Base-by-base conservation (phyloP, 1,140 invertebrate genomes). In the Aphelinus atriplicis region DNA sequence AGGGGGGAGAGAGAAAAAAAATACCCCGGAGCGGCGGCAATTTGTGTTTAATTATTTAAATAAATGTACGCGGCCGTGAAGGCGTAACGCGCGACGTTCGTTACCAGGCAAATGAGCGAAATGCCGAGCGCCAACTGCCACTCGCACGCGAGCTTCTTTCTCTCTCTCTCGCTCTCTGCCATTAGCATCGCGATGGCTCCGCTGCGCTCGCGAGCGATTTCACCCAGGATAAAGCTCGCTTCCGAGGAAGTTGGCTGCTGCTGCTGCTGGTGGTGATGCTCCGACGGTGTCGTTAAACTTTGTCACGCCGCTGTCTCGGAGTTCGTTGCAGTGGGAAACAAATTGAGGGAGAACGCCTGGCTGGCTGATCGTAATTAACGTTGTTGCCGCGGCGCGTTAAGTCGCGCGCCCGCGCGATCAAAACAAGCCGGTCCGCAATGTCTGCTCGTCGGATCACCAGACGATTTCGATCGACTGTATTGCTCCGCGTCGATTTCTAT, bases 21-120 rank as follows among this genome's bases (percentile, higher is more conserved):
- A 26, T 26, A 26, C 71, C 60, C 74, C 71, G 56, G 61, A 72
- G 75, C 77, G 76, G 78, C 67, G 65, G 81, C 80, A 86, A 84
- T 84, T 86, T 82, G 79, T 80, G 81, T 81, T 86, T 86, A 87
- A 86, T 87, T 87, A 86, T 87, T 86, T 84, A 86, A 86, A 87
- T 87, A 86, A 85, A 86, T 4, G 45, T 67, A 56, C 79, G 81
- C 84, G 81, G 74, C 80, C 81, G 81, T 81, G 82, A 82, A 82
- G 82, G 75, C 51, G 26, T 53, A 9, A 53, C 9, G 51, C 51
- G n/a, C 81, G 82, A 86, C 82, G 80, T 84, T 83, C 80, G 79
- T 85, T 85, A 84, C 48, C 83, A 84, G 82, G 84, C 82, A 87
- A 85, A 85, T 87, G 81, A 86, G 82, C 80, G 82, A 86, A 86